Conservation (phyloP, 2,797 vertebrate genomes). For the Poeciliopsis infans region DNA sequence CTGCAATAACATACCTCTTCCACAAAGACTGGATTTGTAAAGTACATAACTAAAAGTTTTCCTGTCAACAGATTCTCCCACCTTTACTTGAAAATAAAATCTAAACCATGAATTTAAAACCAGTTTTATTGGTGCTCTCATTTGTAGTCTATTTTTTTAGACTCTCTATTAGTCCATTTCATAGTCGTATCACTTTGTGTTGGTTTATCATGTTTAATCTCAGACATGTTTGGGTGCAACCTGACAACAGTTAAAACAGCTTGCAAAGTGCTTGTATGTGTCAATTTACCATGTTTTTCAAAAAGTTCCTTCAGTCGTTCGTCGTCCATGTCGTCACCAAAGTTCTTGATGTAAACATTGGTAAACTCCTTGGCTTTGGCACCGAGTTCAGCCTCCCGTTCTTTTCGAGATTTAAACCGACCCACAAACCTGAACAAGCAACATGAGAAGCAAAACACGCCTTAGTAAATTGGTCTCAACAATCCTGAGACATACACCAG, state of each 20-base stretch:
- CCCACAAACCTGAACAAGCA: conserved; percentile 89
- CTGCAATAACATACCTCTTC: not conserved
- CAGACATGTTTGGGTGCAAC: not conserved
- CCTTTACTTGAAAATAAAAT: not conserved
- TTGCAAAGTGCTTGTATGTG: not conserved
- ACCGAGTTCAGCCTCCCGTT: conserved; percentile 95
- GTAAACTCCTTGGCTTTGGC: conserved; percentile 99
- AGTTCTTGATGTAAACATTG: conserved; percentile 99
- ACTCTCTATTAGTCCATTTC: not conserved
- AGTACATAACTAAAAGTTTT: not conserved
- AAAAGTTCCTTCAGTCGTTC: conserved; percentile 93
- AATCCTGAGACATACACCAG: conserved; percentile 37
- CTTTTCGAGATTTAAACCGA: conserved; percentile 97
- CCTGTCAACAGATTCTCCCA: not conserved
- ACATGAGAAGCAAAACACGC: conserved; percentile 44
- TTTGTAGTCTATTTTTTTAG: too few relatives aligned
- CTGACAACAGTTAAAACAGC: not conserved
- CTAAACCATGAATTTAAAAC: not conserved
- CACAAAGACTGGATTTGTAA: not conserved
- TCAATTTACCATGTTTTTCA: conserved; percentile 91
- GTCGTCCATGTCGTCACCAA: conserved; percentile 96
- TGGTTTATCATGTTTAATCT: not conserved
- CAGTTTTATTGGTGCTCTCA: too few relatives aligned
- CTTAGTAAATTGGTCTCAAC: conserved; percentile 57
- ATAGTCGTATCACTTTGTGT: not conserved